Conservation (phyloP, 2,797 vertebrate species). For the Bucorvus abyssinicus region DNA sequence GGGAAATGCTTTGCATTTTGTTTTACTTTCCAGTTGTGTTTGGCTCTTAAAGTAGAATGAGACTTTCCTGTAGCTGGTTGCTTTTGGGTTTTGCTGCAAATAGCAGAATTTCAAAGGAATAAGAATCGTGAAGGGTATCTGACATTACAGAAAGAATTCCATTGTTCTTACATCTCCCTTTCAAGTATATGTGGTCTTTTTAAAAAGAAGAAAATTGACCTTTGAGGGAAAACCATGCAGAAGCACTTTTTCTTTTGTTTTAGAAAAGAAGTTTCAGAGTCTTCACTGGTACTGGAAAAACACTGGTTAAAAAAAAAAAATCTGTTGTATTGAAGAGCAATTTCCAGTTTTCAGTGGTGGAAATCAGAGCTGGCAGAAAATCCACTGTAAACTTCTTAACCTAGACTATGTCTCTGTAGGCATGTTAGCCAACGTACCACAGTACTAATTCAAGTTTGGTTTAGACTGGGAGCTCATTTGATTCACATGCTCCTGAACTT, state of each 20-base stretch:
- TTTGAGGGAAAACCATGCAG: neutral
- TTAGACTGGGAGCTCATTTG: neutral
- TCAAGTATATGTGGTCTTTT: neutral
- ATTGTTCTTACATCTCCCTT: neutral
- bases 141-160: neutral
- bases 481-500: neutral
- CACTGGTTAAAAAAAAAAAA: neutral
- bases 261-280: neutral
- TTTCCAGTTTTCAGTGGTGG: neutral
- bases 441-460: neutral
- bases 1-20: neutral
- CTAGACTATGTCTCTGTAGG: neutral
- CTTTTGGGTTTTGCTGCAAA: neutral
- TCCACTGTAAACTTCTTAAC: neutral
- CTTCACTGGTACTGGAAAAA: neutral
- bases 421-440: neutral
- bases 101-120: neutral
- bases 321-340: neutral
- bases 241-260: neutral
- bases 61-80: neutral
- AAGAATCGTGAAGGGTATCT: neutral
- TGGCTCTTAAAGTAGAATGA: neutral
- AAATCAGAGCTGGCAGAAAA: neutral
- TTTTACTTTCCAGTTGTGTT: neutral
- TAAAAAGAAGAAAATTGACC: neutral